A percentile compares a stretch with the other conserved stretches of the same genome.
Evolutionary conservation across 1,140 invertebrate species (phyloP).

Genomic region (Neodiprion lecontei): DNA sequence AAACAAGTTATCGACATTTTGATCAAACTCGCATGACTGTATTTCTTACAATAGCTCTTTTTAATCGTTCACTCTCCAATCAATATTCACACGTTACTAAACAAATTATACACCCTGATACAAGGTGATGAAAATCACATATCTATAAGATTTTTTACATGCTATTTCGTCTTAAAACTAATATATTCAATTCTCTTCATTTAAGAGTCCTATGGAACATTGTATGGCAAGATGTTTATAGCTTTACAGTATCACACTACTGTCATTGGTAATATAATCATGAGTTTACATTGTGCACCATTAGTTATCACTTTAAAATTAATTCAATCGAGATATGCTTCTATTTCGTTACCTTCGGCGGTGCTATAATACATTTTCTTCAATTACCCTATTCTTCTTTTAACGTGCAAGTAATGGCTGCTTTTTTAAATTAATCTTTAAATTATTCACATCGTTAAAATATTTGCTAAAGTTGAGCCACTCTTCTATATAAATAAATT

Average conservation of each 20-base stretch:
- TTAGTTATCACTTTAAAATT: neutral
- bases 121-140: conserved; percentile 43
- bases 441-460: neutral
- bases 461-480: neutral
- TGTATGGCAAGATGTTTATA: conserved; percentile 19
- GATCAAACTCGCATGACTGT: neutral
- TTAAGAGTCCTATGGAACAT: conserved; percentile 18
- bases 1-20: too few species aligned
- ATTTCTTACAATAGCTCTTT: neutral
- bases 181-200: conserved; percentile 13
- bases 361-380: neutral
- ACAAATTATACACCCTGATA: conserved; percentile 46
- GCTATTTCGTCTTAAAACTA: conserved; percentile 17
- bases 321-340: neutral
- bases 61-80: neutral
- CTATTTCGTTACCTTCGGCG: neutral
- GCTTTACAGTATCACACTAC: conserved; percentile 3
- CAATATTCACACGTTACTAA: neutral
- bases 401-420: neutral
- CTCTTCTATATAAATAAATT: neutral
- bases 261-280: neutral
- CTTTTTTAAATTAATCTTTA: neutral
- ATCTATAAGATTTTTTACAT: conserved; percentile 29
- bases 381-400: neutral
- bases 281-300: neutral